Evolutionary conservation across 1,140 invertebrate species (phyloP).

Genomic region (Heliothis subflexa): DNA sequence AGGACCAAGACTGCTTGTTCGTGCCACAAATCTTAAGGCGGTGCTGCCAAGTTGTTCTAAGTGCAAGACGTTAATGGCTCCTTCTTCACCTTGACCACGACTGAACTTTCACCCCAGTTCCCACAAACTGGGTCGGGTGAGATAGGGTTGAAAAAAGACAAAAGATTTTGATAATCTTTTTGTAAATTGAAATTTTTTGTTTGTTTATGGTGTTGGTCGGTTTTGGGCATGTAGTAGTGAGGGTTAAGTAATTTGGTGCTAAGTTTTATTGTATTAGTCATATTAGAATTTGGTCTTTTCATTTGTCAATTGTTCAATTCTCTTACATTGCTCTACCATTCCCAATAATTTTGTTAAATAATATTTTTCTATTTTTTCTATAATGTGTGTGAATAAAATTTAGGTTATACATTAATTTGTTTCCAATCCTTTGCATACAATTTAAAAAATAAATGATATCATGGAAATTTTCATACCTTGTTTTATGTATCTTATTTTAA

Average conservation of each 20-base stretch:
- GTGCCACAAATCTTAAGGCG: constrained; percentile 74
- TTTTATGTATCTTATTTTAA: too few relatives aligned
- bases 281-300: too few relatives aligned
- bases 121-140: constrained; percentile 49
- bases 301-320: too few relatives aligned
- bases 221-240: neutral
- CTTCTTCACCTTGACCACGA: constrained; percentile 82
- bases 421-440: too few relatives aligned
- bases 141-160: constrained; percentile 48
- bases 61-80: constrained; percentile 77
- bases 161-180: neutral
- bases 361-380: too few relatives aligned
- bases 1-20: constrained; percentile 65
- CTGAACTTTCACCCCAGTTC: constrained; percentile 81
- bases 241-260: neutral
- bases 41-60: constrained; percentile 74
- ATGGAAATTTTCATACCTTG: too few relatives aligned
- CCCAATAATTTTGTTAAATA: too few relatives aligned
- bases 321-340: too few relatives aligned
- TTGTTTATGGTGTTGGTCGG: neutral
- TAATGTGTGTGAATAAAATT: too few relatives aligned
- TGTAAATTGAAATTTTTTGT: neutral
- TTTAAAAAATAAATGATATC: too few relatives aligned
- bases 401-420: too few relatives aligned
- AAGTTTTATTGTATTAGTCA: too few relatives aligned